Percentiles rank a stretch among this genome's conserved stretches.
These are phyloP conservation scores for Nomada lathburiana DNA, from an alignment of 2,888 invertebrate species.

Conservation along the genomic window DNA sequence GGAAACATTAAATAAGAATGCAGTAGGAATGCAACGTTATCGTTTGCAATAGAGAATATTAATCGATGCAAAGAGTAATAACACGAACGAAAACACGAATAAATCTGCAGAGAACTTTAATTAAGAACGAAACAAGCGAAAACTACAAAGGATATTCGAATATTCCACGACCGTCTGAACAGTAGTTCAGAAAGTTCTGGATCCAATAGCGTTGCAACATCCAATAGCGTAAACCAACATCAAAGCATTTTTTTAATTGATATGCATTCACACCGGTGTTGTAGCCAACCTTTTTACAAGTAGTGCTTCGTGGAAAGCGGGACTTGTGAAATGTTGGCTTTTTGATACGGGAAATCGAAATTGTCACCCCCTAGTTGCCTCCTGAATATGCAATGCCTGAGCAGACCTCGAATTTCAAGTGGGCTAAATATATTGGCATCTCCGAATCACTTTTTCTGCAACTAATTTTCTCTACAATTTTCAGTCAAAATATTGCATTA, in stretches of 20 bases:
- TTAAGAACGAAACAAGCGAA: too few relatives aligned
- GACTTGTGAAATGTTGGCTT: conserved; percentile 53
- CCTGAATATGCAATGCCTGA: conserved; percentile 51
- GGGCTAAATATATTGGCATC: neutral
- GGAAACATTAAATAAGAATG: neutral
- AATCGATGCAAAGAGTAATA: neutral
- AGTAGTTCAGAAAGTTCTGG: conserved; percentile 42
- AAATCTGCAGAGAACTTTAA: neutral
- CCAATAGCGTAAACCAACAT: conserved; percentile 56
- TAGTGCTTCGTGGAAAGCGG: conserved; percentile 40
- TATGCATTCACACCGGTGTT: conserved; percentile 59
- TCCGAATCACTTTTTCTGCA: neutral
- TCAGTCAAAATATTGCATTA: neutral
- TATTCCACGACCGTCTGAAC: conserved; percentile 25
- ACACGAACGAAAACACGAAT: neutral
- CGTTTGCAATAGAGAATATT: neutral
- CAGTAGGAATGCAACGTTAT: neutral
- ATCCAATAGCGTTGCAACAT: conserved; percentile 54
- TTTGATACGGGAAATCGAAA: conserved; percentile 55
- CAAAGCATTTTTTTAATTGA: conserved; percentile 65
- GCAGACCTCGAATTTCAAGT: conserved; percentile 21
- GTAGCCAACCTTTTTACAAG: conserved; percentile 48
- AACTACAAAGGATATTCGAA: conserved; percentile 32
- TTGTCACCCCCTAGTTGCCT: conserved; percentile 41
- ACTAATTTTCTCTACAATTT: neutral